Evolutionary conservation across 2,113 vertebrate genomes (phyloP).

Genomic region (Rhegmatorhina hoffmannsi): DNA sequence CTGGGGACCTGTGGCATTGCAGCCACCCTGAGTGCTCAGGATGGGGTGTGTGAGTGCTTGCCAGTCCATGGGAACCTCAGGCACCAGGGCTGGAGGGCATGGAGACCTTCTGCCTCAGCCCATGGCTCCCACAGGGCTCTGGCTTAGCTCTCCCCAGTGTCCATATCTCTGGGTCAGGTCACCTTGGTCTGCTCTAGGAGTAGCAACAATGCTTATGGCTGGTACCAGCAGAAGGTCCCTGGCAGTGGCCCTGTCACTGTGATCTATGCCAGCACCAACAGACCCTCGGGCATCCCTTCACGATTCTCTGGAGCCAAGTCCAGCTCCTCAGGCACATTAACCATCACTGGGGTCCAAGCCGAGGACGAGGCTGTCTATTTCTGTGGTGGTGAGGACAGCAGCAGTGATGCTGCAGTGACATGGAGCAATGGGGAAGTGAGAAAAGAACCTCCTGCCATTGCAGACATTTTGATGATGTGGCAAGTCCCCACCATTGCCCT

Average conservation of each 20-base stretch:
- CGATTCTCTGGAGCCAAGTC: not conserved
- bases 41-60: accelerated
- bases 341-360: not conserved
- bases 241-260: not conserved
- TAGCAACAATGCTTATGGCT: not conserved
- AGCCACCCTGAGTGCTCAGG: not conserved
- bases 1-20: not conserved
- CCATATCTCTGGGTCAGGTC: not conserved
- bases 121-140: not conserved
- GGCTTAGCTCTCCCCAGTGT: not conserved
- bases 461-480: too few species aligned
- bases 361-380: not conserved
- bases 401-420: not conserved
- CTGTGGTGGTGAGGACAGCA: not conserved
- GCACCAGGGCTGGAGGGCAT: not conserved
- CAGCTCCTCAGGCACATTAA: accelerated
- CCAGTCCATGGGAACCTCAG: not conserved
- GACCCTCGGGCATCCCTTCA: not conserved
- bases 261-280: accelerated
- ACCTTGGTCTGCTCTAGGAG: not conserved
- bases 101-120: not conserved
- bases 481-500: not conserved
- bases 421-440: not conserved
- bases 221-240: not conserved
- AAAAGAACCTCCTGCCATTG: not conserved